phyloP scores from a whole-genome alignment of 2,113 vertebrate species.

The Gulo gulo region DNA sequence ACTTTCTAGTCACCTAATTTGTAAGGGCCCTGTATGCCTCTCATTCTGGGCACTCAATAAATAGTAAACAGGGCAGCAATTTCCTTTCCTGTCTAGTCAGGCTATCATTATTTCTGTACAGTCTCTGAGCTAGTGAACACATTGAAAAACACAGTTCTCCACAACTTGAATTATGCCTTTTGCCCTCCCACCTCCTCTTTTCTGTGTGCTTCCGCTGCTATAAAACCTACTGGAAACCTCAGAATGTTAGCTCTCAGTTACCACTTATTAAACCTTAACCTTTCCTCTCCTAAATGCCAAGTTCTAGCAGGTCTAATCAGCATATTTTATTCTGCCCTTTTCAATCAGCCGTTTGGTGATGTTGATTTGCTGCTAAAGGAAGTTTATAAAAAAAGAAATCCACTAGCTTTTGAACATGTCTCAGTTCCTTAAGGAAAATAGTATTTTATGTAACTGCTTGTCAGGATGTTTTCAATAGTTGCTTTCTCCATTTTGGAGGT shows the following conservation, averaged over 20 bases:
- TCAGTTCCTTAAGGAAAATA: not conserved
- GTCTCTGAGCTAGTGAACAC: not conserved
- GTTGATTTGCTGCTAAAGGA: constrained; percentile 12
- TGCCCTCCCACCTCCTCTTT: not conserved
- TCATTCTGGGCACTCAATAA: not conserved
- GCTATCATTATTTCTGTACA: constrained; percentile 37
- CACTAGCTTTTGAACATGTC: not conserved
- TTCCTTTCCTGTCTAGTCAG: constrained; percentile 56
- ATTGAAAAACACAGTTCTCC: not conserved
- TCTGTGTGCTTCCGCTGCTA: not conserved
- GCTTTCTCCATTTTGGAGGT: not conserved
- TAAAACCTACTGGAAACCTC: constrained; percentile 28
- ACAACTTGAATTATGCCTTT: not conserved
- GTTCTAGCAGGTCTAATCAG: constrained; percentile 54
- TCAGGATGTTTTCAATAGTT: not conserved
- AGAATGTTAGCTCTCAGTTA: constrained; percentile 67
- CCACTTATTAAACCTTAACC: constrained; percentile 47
- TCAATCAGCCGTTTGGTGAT: constrained; percentile 15
- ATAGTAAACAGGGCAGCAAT: not conserved
- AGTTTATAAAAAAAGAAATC: not conserved
- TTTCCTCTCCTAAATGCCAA: constrained; percentile 50
- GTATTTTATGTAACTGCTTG: not conserved
- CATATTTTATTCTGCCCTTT: constrained; percentile 44
- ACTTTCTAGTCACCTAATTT: not conserved
- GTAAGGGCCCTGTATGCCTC: constrained; percentile 9